Evolutionary conservation across 2,888 invertebrate species (phyloP).

Genomic region (Agrilus biguttatus): DNA sequence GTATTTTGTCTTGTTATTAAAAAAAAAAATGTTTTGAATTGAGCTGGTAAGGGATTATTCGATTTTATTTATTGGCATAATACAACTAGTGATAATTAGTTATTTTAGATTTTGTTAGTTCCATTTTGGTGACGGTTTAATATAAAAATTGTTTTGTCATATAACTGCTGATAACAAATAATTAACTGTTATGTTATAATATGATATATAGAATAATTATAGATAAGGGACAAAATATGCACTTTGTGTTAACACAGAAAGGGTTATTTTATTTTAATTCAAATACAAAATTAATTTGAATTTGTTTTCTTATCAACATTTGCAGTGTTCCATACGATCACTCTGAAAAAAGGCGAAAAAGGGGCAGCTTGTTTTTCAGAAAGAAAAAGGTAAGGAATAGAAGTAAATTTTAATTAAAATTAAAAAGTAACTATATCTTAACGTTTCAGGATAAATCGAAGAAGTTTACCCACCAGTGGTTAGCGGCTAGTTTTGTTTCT

Average conservation of each 20-base stretch:
- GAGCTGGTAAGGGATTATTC: no score
- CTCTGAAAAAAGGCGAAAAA: slow-evolving; percentile 72
- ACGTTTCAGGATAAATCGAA: slow-evolving; percentile 56
- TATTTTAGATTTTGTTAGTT: no score
- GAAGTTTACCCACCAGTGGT: slow-evolving; percentile 62
- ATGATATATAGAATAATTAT: not conserved
- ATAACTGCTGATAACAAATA: no score
- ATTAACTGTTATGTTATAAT: no score
- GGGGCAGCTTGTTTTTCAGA: slow-evolving; percentile 81
- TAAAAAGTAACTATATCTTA: slow-evolving; percentile 2
- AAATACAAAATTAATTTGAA: not conserved
- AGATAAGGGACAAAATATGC: not conserved
- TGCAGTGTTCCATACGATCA: slow-evolving; percentile 50
- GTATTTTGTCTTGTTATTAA: no score
- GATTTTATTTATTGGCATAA: no score
- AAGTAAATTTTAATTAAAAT: no score
- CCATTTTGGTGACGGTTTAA: no score
- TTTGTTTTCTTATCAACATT: slow-evolving; percentile 6
- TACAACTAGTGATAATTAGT: no score
- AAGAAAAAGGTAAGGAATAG: slow-evolving; percentile 59
- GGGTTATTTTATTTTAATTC: not conserved
- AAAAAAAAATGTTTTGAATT: no score
- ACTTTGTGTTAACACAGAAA: not conserved
- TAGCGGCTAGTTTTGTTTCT: slow-evolving; percentile 46
- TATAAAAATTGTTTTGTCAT: no score